phyloP scores from a whole-genome alignment of 2,113 vertebrate genomes.

The Propithecus coquereli region DNA sequence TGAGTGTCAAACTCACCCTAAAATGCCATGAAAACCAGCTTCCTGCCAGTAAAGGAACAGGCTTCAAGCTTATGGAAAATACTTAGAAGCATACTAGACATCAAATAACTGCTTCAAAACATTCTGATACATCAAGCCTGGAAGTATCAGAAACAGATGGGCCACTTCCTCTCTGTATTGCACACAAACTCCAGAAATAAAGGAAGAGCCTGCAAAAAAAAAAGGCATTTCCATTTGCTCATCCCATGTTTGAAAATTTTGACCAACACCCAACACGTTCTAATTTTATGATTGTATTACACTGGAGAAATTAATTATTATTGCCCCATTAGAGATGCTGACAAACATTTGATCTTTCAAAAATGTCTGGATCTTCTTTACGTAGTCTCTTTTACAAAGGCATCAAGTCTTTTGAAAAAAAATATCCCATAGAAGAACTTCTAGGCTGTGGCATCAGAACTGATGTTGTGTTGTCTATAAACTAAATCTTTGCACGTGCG shows the following conservation, averaged over 20 bases:
- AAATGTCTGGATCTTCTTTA: background rate
- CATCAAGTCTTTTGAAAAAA: background rate
- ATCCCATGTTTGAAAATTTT: slow-evolving; percentile 43
- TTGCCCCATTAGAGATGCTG: slow-evolving; percentile 27
- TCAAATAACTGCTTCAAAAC: slow-evolving; percentile 68
- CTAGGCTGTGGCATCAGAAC: background rate
- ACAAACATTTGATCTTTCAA: slow-evolving; percentile 53
- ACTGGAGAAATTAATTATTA: slow-evolving; percentile 50
- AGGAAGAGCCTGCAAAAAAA: slow-evolving; percentile 12
- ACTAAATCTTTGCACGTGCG: background rate
- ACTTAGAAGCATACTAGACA: slow-evolving; percentile 53
- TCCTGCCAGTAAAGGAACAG: slow-evolving; percentile 43
- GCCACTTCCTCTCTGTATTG: slow-evolving; percentile 61
- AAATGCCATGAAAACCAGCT: slow-evolving; percentile 46
- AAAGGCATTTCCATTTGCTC: slow-evolving; percentile 58
- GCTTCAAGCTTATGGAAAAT: slow-evolving; percentile 52
- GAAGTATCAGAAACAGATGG: slow-evolving; percentile 74
- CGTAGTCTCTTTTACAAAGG: slow-evolving; percentile 21
- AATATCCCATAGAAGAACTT: background rate
- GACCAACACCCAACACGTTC: slow-evolving; percentile 35
- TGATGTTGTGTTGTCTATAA: background rate
- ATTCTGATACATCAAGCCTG: slow-evolving; percentile 54
- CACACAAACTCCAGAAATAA: slow-evolving; percentile 57
- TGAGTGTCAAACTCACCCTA: background rate
- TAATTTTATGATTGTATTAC: slow-evolving; percentile 34